Base-by-base conservation (phyloP, 2,888 invertebrate genomes). In the Caenorhabditis sinica region DNA sequence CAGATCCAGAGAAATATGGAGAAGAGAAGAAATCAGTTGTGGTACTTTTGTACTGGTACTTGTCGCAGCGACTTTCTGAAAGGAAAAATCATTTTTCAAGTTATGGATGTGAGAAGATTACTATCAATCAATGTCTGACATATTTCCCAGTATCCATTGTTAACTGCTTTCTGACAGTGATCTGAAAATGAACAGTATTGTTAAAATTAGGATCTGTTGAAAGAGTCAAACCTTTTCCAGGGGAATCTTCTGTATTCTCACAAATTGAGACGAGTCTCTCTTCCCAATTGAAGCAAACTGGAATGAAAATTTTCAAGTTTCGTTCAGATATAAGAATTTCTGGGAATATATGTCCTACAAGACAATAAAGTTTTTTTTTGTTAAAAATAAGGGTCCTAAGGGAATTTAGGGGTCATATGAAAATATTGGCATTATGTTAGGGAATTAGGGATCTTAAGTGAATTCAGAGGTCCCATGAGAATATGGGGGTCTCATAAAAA, bases 11-110 rank as follows among this genome's bases (percentile, higher is more conserved):
- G 15, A 65, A 65, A 17, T 65, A 65, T 43, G 63, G 63, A 65
- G 63, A 65, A 20, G 63, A 23, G 43, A 65, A 43, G 40, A 65
- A 40, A 23, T 65, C 63, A 15, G 11, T 65, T 20, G 25, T 23
- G 5, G 43, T 25, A 8, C 1, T 23, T 15, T 20, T 40, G 25
- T 65, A 43, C 15, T 23, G 4, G 36, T 25, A 25, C 13, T 43
- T 43, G 1, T 43, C 25, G 20, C 63, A 65, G 15, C 15, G 13
- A 13, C 0, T 5, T 8, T 15, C 63, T 65, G 63, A 23, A 65
- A 63, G 3, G 40, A 43, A 13, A 15, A 0, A 56, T 8, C 8
- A 25, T 56, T 23, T 0, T 25, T 2, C 2, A 15, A 56, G 28
- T 11, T 2, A 25, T 11, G 0, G 25, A 15, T 15, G n/a, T n/a